Conservation (phyloP, 37 sponge, comb jelly and placozoan genomes). For the Crambe crambe region DNA sequence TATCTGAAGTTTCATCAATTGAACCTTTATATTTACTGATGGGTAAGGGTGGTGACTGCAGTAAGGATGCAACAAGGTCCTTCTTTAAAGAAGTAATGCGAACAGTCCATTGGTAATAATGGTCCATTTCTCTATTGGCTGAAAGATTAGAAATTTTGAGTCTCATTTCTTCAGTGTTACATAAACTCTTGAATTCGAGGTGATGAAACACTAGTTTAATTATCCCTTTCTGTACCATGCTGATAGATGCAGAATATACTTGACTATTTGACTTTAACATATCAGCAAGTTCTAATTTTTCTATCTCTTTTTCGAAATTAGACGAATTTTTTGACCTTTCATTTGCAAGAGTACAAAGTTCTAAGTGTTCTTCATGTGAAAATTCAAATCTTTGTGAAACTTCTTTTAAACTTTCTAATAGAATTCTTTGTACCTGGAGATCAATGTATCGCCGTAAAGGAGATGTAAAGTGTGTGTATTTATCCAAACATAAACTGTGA, state of each 20-base stretch:
- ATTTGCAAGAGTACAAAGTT: slow-evolving; percentile 30
- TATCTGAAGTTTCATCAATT: no score
- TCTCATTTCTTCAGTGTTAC: no score
- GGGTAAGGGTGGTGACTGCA: no score
- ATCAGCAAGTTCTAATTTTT: slow-evolving; percentile 8
- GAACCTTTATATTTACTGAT: no score
- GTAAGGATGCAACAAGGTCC: no score
- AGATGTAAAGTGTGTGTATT: slow-evolving; percentile 75
- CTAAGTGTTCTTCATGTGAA: neutral
- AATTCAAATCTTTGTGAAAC: neutral
- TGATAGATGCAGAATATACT: slow-evolving; percentile 15
- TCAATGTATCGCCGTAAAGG: slow-evolving; percentile 71
- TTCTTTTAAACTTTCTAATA: neutral
- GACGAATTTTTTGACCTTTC: slow-evolving; percentile 7
- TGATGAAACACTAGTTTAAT: slow-evolving; percentile 17
- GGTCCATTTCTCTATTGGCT: slow-evolving; percentile 3
- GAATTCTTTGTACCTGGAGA: slow-evolving; percentile 49
- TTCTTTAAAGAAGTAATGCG: no score
- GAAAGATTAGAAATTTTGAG: neutral
- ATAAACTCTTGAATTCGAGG: no score
- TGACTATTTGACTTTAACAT: slow-evolving; percentile 14
- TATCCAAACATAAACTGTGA: slow-evolving; percentile 19
- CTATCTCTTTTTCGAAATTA: slow-evolving; percentile 30
- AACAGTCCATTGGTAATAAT: no score
- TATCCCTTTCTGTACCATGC: neutral